These are phyloP conservation scores for Pipa parva DNA, from an alignment of 2,113 vertebrate genomes.

Conservation along the genomic window DNA sequence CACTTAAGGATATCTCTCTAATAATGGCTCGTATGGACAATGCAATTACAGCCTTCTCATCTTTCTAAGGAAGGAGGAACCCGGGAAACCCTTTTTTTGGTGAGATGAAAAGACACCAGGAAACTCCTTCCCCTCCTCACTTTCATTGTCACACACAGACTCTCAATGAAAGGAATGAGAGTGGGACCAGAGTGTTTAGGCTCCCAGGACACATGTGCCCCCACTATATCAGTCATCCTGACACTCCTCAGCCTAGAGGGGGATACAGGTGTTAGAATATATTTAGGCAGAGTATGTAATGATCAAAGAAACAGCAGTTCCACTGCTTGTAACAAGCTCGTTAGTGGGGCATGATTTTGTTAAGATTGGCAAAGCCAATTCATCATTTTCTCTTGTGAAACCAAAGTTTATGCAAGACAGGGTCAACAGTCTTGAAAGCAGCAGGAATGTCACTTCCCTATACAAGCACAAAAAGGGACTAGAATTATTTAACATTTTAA, in stretches of 20 bases:
- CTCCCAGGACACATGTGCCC: not conserved
- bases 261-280: not conserved
- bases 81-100: not conserved
- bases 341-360: too few relatives aligned
- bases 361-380: too few relatives aligned
- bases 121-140: constrained; percentile 5
- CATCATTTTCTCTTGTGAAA: too few relatives aligned
- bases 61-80: not conserved
- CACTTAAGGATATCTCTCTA: not conserved
- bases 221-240: constrained; percentile 1
- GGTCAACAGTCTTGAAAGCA: too few relatives aligned
- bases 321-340: too few relatives aligned
- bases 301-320: not conserved
- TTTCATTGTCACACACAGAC: constrained; percentile 15
- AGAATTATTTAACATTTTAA: too few relatives aligned
- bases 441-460: too few relatives aligned
- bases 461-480: too few relatives aligned
- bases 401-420: too few relatives aligned
- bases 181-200: constrained; percentile 1
- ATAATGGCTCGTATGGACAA: not conserved
- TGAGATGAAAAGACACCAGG: constrained; percentile 9
- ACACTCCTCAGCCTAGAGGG: not conserved
- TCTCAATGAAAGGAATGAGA: not conserved
- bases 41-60: constrained; percentile 13
- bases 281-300: not conserved